A percentile compares a stretch with the other conserved stretches of the same genome.
phyloP scores from a whole-genome alignment of 2,797 vertebrate genomes.

The Sandelia bainsii region DNA sequence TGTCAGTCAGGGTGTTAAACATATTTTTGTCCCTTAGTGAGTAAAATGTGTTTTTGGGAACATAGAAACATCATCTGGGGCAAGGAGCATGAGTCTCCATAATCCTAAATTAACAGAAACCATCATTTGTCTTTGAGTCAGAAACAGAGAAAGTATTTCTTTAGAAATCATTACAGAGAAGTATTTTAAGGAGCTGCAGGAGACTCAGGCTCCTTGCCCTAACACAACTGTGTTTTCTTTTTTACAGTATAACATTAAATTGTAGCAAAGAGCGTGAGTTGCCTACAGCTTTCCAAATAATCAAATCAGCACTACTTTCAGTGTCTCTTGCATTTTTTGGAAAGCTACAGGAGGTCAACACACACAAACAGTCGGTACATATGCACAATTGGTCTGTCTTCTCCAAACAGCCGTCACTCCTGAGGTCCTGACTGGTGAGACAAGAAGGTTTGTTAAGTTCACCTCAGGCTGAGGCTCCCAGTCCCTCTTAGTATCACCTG shows the following conservation, averaged over 20 bases:
- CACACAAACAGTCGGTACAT: neutral
- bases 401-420: slow-evolving; percentile 12
- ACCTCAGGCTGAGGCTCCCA: slow-evolving; percentile 64
- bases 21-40: neutral
- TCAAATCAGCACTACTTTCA: slow-evolving; percentile 18
- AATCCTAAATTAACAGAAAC: neutral
- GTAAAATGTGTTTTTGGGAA: too few relatives aligned
- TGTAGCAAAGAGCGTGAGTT: neutral
- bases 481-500: slow-evolving; percentile 78
- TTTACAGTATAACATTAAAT: neutral
- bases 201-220: neutral
- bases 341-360: slow-evolving; percentile 18
- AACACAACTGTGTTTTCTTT: neutral
- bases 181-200: neutral
- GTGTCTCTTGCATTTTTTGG: slow-evolving; percentile 22
- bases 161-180: neutral
- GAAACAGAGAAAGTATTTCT: slow-evolving; percentile 5
- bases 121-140: neutral
- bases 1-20: neutral
- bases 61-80: too few relatives aligned
- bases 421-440: slow-evolving; percentile 37
- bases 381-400: slow-evolving; percentile 3
- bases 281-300: slow-evolving; percentile 19
- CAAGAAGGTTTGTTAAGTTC: slow-evolving; percentile 51
- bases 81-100: neutral